Base-by-base conservation (phyloP, 2,113 vertebrate species). In the Alethe diademata region DNA sequence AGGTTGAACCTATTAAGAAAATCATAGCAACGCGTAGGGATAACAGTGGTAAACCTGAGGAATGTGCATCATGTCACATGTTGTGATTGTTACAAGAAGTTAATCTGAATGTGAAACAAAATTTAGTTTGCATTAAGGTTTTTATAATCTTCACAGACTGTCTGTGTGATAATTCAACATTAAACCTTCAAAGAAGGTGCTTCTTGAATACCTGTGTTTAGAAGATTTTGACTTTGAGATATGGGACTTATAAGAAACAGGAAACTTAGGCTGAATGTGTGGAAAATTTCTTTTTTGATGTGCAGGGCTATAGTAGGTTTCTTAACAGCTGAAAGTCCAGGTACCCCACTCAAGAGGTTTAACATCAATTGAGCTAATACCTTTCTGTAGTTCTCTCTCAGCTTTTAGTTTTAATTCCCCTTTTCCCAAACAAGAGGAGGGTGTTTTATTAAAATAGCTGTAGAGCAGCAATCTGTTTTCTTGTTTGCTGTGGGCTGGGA, bases 391-490 rank as follows among this genome's bases (percentile, higher is more conserved):
- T 65, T 78, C 53, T 86, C 11, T 78, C 65, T 51, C 20, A 70
- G 36, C 54, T 38, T 79, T 72, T 91, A 48, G 66, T 66, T 92
- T 93, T 80, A 92, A 87, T 95, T 87, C 40, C 47, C 50, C 12
- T 80, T 83, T 90, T 33, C 64, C 86, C 64, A 78, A 43, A 56
- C 8, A 57, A 88, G 88, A 74, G 35, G 28, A 43, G 24, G 65
- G n/a, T 89, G 84, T 92, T 87, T 91, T 56, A 69, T 88, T 93
- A 82, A 79, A 92, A 91, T 74, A 48, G 40, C 70, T 72, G 80
- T 81, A 76, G 67, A 96, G 78, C 35, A 74, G 38, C 74, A 76
- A 38, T 62, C 42, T 45, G 42, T 57, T 81, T 80, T 53, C 69
- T 74, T 79, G 76, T 70, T 96, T 74, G 60, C 92, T 71, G 29